phyloP scores from a whole-genome alignment of 1,140 invertebrate genomes.

The Ctenoplectra terminalis region DNA sequence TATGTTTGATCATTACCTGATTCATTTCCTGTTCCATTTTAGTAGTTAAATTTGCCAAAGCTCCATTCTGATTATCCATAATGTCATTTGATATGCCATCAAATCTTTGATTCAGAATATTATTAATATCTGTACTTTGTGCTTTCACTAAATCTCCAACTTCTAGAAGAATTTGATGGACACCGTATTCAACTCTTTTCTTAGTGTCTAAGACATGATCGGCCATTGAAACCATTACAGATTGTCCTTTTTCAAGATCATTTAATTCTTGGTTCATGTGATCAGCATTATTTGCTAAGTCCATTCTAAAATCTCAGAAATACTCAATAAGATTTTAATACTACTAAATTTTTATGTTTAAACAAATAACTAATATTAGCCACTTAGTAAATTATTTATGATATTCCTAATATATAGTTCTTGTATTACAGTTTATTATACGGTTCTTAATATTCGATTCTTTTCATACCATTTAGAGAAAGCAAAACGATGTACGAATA shows the following conservation, averaged over 20 bases:
- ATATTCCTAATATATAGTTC: neutral
- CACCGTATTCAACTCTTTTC: slow-evolving; percentile 91
- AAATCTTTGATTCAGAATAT: slow-evolving; percentile 87
- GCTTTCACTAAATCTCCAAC: slow-evolving; percentile 88
- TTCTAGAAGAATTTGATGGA: slow-evolving; percentile 93
- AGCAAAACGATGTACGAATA: neutral
- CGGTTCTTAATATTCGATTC: too few species aligned
- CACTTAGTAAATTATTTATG: neutral
- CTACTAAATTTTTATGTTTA: neutral
- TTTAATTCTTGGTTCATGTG: slow-evolving; percentile 81
- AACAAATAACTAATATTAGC: neutral
- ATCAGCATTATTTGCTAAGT: slow-evolving; percentile 77
- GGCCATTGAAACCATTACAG: slow-evolving; percentile 91
- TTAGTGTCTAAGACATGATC: slow-evolving; percentile 93
- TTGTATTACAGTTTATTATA: too few species aligned
- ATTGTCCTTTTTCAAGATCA: slow-evolving; percentile 88
- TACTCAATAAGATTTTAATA: slow-evolving; percentile 2
- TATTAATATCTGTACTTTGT: slow-evolving; percentile 87
- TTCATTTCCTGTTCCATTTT: slow-evolving; percentile 92
- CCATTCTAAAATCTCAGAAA: slow-evolving; percentile 63
- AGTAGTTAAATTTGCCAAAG: slow-evolving; percentile 88
- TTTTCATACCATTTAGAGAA: too few species aligned
- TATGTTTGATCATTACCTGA: slow-evolving; percentile 80
- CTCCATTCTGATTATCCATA: slow-evolving; percentile 89
- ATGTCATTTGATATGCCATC: slow-evolving; percentile 88